These are phyloP conservation scores for Paedocypris micromegethes DNA, from an alignment of 2,797 vertebrate species.

Conservation along the genomic window DNA sequence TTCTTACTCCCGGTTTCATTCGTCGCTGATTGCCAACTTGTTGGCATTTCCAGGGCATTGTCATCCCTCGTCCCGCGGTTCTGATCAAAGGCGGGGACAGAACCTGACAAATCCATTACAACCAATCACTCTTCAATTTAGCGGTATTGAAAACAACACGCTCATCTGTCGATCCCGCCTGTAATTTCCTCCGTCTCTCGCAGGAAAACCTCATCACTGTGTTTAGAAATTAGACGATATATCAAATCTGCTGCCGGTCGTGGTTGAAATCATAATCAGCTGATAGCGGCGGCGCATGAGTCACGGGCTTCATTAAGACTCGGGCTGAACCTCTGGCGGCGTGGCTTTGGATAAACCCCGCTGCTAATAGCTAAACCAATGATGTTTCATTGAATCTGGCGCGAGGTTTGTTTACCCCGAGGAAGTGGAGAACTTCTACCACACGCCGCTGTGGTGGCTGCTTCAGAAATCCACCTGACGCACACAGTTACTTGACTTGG, in stretches of 20 bases:
- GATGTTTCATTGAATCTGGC: not conserved
- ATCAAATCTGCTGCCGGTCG: slow-evolving; percentile 22
- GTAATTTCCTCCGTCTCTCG: slow-evolving; percentile 28
- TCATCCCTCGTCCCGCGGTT: slow-evolving; percentile 14
- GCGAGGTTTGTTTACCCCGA: slow-evolving; percentile 3
- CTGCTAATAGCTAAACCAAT: slow-evolving; percentile 3
- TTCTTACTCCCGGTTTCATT: not conserved
- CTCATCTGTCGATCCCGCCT: not conserved
- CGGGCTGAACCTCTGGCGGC: not conserved
- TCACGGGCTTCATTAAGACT: slow-evolving; percentile 13
- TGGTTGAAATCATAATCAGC: slow-evolving; percentile 20
- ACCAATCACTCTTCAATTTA: slow-evolving; percentile 25
- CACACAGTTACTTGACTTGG: slow-evolving; percentile 41
- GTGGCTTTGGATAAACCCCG: slow-evolving; percentile 2
- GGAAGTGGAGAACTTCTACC: slow-evolving; percentile 27
- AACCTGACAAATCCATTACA: slow-evolving; percentile 29
- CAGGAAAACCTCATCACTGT: slow-evolving; percentile 20
- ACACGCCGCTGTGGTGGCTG: slow-evolving; percentile 32
- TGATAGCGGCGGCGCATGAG: slow-evolving; percentile 8
- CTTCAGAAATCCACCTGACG: slow-evolving; percentile 19
- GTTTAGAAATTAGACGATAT: slow-evolving; percentile 31
- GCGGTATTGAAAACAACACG: slow-evolving; percentile 13
- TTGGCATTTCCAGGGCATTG: slow-evolving; percentile 14
- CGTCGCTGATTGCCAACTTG: not conserved
- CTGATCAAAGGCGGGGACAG: slow-evolving; percentile 17